These are phyloP conservation scores for Microtus richardsoni DNA, from an alignment of 2,113 vertebrate species.

Conservation along the genomic window DNA sequence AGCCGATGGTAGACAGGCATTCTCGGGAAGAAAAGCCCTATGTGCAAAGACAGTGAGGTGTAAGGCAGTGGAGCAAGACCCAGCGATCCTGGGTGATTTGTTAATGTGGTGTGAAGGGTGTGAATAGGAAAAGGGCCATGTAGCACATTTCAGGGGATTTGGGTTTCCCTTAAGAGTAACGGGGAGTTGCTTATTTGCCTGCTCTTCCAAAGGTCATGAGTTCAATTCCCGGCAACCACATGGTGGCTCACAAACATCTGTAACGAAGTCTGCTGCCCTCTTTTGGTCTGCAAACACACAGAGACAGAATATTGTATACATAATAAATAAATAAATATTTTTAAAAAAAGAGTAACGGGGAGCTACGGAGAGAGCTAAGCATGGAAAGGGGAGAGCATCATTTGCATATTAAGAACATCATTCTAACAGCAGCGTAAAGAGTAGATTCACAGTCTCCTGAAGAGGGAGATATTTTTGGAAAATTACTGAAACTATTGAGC, in stretches of 20 bases:
- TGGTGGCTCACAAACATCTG: no score
- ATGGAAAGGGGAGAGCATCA: not conserved
- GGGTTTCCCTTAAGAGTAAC: not conserved
- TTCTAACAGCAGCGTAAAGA: not conserved
- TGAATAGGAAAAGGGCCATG: not conserved
- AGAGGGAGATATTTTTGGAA: not conserved
- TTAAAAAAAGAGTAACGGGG: no score
- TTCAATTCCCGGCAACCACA: no score
- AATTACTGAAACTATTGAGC: constrained; percentile 8
- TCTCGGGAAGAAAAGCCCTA: not conserved
- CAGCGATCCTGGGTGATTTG: not conserved
- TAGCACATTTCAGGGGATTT: not conserved
- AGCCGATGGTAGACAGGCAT: not conserved
- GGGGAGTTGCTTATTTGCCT: no score
- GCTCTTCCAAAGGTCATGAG: no score
- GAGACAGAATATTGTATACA: no score
- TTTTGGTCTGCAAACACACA: no score
- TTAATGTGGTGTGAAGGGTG: not conserved
- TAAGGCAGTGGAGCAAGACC: not conserved
- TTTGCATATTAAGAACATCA: constrained; percentile 39
- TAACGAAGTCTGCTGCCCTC: no score
- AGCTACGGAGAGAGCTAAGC: not conserved
- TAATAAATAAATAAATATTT: no score
- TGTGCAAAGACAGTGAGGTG: not conserved
- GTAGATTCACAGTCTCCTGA: not conserved